These are phyloP conservation scores for Busseola fusca DNA, from an alignment of 2,888 invertebrate species.

Conservation along the genomic window DNA sequence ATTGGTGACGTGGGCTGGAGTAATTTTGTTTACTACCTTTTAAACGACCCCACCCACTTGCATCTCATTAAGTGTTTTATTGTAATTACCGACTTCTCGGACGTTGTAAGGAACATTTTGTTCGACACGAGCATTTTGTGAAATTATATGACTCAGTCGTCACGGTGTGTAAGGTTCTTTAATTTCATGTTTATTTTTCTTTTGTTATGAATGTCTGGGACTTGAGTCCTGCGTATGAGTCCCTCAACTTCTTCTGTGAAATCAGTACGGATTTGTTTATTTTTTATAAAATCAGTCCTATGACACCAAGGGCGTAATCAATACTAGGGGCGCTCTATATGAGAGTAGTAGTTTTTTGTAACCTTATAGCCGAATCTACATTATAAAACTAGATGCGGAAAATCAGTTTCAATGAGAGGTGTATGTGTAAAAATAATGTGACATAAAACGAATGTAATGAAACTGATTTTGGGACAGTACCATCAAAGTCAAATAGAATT, in stretches of 20 bases:
- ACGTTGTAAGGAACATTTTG: slow-evolving; percentile 65
- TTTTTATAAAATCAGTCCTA: background rate
- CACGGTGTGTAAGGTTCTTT: slow-evolving; percentile 58
- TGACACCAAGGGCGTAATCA: no score
- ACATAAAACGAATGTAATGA: no score
- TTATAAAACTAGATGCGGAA: background rate
- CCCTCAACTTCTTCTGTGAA: slow-evolving; percentile 14
- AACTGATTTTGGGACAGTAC: no score
- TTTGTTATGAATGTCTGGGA: slow-evolving; percentile 47
- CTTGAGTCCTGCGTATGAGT: slow-evolving; percentile 17
- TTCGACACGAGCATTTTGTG: slow-evolving; percentile 64
- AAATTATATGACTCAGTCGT: slow-evolving; percentile 65
- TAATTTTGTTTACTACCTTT: slow-evolving; percentile 88
- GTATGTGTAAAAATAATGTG: no score
- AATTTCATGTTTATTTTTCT: slow-evolving; percentile 60
- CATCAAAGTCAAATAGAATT: no score
- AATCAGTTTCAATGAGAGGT: background rate
- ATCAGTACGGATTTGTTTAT: background rate
- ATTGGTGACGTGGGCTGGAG: slow-evolving; percentile 86
- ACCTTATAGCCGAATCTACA: background rate
- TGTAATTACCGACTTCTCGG: slow-evolving; percentile 72
- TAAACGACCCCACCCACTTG: slow-evolving; percentile 86
- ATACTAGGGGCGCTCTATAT: background rate
- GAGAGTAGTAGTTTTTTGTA: background rate
- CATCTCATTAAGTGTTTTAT: slow-evolving; percentile 76